Evolutionary conservation across 2,888 invertebrate genomes (phyloP).

Genomic region (Acronicta psi): DNA sequence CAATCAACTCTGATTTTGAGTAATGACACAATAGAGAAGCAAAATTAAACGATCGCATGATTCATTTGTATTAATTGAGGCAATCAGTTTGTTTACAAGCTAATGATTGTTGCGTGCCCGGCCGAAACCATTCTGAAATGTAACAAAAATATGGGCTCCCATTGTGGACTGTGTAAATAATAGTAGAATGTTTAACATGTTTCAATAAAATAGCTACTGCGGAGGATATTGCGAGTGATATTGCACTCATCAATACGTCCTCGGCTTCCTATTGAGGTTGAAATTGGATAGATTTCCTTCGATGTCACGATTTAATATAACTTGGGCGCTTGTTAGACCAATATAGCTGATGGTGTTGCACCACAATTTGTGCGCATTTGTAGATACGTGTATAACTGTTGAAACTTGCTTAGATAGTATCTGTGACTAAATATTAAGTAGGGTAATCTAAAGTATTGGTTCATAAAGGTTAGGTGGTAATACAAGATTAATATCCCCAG

Average conservation of each 20-base stretch:
- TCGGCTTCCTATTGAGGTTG: slow-evolving; percentile 58
- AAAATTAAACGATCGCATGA: slow-evolving; percentile 64
- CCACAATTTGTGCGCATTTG: slow-evolving; percentile 18
- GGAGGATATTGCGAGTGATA: slow-evolving; percentile 60
- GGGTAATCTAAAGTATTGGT: not conserved
- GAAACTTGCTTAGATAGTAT: not conserved
- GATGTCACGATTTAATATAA: slow-evolving; percentile 49
- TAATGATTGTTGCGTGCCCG: slow-evolving; percentile 64
- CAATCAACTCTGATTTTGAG: slow-evolving; percentile 61
- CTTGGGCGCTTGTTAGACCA: slow-evolving; percentile 39
- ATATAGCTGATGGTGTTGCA: slow-evolving; percentile 35
- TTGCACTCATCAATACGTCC: slow-evolving; percentile 59
- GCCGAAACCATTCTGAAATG: slow-evolving; percentile 44
- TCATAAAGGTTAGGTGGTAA: no score
- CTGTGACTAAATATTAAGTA: slow-evolving; percentile 7
- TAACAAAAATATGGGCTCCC: slow-evolving; percentile 25
- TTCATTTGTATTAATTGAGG: slow-evolving; percentile 64
- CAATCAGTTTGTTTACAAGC: slow-evolving; percentile 66
- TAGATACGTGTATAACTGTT: slow-evolving; percentile 2
- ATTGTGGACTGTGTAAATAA: slow-evolving; percentile 23
- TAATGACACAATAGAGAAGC: slow-evolving; percentile 59
- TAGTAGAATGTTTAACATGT: slow-evolving; percentile 25
- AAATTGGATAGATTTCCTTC: slow-evolving; percentile 53
- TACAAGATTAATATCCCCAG: no score
- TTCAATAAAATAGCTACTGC: slow-evolving; percentile 26